phyloP scores from a whole-genome alignment of 2,888 invertebrate species.

The Cephalotes varians region DNA sequence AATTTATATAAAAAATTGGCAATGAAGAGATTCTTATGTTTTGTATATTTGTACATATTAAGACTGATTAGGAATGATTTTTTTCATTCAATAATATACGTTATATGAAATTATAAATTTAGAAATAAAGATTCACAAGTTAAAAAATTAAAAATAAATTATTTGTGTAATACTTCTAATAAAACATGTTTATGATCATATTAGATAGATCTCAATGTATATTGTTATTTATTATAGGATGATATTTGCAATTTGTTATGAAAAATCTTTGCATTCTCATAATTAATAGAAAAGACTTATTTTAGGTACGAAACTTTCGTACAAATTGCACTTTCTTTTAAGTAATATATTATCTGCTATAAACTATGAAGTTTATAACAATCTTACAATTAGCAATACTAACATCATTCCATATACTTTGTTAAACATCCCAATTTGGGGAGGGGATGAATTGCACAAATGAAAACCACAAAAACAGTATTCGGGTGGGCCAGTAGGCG shows the following conservation, averaged over 20 bases:
- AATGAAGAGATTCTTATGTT: not conserved
- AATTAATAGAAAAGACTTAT: not conserved
- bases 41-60: not conserved
- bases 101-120: not conserved
- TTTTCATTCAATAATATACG: not conserved
- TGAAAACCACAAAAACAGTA: constrained; percentile 92
- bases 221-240: not conserved
- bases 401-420: constrained; percentile 38
- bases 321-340: not conserved
- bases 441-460: constrained; percentile 89
- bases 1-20: not conserved
- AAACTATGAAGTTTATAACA: constrained; percentile 45
- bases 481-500: constrained; percentile 88
- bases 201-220: not conserved
- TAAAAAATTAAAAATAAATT: not conserved
- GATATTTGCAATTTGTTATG: not conserved
- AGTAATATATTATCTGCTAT: not conserved
- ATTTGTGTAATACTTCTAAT: not conserved
- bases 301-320: not conserved
- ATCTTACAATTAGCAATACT: constrained; percentile 45
- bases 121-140: not conserved
- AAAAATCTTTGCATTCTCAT: not conserved
- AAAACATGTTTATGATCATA: constrained; percentile 4
- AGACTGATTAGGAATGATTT: not conserved
- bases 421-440: constrained; percentile 79